Percentiles rank a stretch among this genome's conserved stretches.
Conservation (phyloP, 2,797 vertebrate genomes). For the Enteromius trimaculatus region DNA sequence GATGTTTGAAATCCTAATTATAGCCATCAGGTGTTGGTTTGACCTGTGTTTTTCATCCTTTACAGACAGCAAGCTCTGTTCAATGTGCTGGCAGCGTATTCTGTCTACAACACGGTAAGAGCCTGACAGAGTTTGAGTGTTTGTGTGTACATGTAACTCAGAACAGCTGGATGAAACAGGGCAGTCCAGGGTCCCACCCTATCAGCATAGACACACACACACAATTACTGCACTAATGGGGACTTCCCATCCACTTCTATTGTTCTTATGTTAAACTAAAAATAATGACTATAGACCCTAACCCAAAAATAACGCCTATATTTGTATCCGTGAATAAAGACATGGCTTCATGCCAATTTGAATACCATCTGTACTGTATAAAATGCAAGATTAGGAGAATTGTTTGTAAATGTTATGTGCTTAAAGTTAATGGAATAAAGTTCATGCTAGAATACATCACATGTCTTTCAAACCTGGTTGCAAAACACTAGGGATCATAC, state of each 20-base stretch:
- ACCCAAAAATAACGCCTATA: conserved; percentile 21
- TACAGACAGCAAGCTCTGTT: conserved; percentile 88
- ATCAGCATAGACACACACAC: conserved; percentile 8
- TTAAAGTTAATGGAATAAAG: not conserved
- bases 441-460: not conserved
- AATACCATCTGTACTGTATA: not conserved
- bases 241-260: conserved; percentile 27
- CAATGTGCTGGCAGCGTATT: conserved; percentile 87
- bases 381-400: not conserved
- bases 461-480: not conserved
- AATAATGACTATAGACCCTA: conserved; percentile 17
- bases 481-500: not conserved
- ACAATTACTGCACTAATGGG: not conserved
- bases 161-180: conserved; percentile 35
- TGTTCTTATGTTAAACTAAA: conserved; percentile 27
- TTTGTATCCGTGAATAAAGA: conserved; percentile 3
- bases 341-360: not conserved
- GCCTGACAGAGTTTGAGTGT: not conserved
- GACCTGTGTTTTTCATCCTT: not conserved
- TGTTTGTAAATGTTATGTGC: not conserved
- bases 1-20: not conserved
- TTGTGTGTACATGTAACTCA: conserved; percentile 48
- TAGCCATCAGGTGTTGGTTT: not conserved
- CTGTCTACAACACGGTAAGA: conserved; percentile 89
- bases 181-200: conserved; percentile 53